Base-by-base conservation (phyloP, 37 sponge, comb jelly and placozoan species). In the Haliclona indistincta region DNA sequence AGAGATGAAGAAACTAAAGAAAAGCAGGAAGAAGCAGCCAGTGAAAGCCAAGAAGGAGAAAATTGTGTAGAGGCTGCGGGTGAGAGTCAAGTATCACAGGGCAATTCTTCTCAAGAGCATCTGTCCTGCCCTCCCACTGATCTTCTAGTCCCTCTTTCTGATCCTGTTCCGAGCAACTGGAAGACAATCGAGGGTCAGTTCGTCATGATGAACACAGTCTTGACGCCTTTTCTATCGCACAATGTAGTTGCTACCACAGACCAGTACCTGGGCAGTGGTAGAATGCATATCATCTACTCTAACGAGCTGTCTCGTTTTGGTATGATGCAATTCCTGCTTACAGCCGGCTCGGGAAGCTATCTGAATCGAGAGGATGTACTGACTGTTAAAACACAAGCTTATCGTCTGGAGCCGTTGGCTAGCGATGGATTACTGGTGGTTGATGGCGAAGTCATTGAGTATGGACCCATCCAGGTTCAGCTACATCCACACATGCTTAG, bases 381-480 rank as follows among this genome's bases (percentile, higher is more conserved):
- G 19, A 28, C 66, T 10, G 22, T 80, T 1, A 55, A 79, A 30
- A 71, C 43, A 19, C 85, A 78, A 23, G 94, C 94, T 19, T 85
- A 86, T 63, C 75, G 94, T 1, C 30, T 93, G 4, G 94, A 89
- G 26, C 90, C 90, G 3, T 15, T 55, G 4, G 82, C 82, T 2
- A 25, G 26, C 17, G 61, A 55, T 0, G n/a, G n/a, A n/a, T n/a
- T n/a, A n/a, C 40, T 92, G 28, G 81, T 86, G 7, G 45, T 95
- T 37, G 96, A 95, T 58, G 96, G 96, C 2, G 96, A 95, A 79
- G 49, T 43, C 36, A 67, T 95, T 26, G 33, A 53, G 0, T 92
- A 84, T 56, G 90, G 86, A 2, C 71, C 96, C 25, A 36, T 92
- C 34, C 96, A 95, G 79, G 75, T 54, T 3, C 82, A 95, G 76